Percentiles rank a stretch among this genome's conserved stretches.
These are phyloP conservation scores for Hiodon alosoides DNA, from an alignment of 2,113 vertebrate genomes.

Conservation along the genomic window DNA sequence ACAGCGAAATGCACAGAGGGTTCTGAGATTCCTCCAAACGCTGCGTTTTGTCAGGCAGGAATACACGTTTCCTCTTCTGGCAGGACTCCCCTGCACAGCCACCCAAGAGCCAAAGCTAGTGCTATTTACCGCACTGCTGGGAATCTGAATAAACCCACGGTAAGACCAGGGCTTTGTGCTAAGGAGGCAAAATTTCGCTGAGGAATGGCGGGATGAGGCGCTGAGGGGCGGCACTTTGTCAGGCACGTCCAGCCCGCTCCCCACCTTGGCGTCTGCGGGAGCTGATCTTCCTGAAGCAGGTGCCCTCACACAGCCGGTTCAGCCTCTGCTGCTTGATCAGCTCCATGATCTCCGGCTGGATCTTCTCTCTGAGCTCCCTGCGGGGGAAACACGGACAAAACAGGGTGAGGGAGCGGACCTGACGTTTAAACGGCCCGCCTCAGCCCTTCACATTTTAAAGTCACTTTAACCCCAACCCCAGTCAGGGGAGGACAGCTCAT, in stretches of 20 bases:
- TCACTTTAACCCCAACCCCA: too few species aligned
- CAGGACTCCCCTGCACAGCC: too few species aligned
- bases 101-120: too few species aligned
- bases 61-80: too few species aligned
- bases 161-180: background rate
- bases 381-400: too few species aligned
- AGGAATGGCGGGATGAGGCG: background rate
- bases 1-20: background rate
- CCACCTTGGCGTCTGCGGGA: slow-evolving; percentile 92
- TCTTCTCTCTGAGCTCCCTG: slow-evolving; percentile 98
- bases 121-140: too few species aligned
- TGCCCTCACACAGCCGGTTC: slow-evolving; percentile 95
- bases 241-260: background rate
- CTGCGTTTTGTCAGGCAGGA: background rate
- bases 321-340: slow-evolving; percentile 96
- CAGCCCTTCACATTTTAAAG: too few species aligned
- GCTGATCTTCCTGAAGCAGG: slow-evolving; percentile 97
- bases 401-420: background rate
- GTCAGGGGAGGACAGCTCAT: background rate
- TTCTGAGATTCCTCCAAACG: background rate
- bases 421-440: too few species aligned
- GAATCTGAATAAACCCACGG: too few species aligned
- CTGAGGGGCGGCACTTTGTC: background rate
- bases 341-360: slow-evolving; percentile 98
- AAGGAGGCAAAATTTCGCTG: background rate